These are phyloP conservation scores for Panurus biarmicus DNA, from an alignment of 2,113 vertebrate genomes.

Conservation along the genomic window DNA sequence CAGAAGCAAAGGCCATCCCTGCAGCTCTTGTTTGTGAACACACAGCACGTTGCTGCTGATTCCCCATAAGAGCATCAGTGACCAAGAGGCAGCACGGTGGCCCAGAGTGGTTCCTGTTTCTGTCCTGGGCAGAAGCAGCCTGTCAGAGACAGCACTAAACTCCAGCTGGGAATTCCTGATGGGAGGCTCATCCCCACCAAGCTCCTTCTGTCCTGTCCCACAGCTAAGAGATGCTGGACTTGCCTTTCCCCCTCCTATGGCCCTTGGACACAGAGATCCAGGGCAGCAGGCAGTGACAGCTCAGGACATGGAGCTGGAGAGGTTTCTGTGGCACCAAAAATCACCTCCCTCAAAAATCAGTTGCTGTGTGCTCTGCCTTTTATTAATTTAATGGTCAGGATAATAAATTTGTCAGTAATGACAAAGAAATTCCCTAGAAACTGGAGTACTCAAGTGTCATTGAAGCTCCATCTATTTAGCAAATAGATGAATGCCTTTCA, in stretches of 20 bases:
- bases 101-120: fast-evolving
- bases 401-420: conserved; percentile 58
- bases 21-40: background rate
- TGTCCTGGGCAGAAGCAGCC: background rate
- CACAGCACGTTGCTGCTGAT: background rate
- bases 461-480: conserved; percentile 59
- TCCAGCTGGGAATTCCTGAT: background rate
- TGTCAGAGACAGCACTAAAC: background rate
- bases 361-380: background rate
- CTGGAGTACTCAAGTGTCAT: conserved; percentile 37
- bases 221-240: background rate
- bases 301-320: background rate
- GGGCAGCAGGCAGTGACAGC: background rate
- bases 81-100: fast-evolving
- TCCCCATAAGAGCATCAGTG: background rate
- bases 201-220: background rate
- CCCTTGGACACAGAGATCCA: background rate
- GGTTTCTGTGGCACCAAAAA: background rate
- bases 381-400: conserved; percentile 37
- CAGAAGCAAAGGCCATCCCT: background rate
- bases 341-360: background rate
- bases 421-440: conserved; percentile 53
- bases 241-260: background rate
- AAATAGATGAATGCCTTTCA: conserved; percentile 46
- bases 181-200: background rate